Base-by-base conservation (phyloP, 2,113 vertebrate genomes). In the Halichoeres trimaculatus region DNA sequence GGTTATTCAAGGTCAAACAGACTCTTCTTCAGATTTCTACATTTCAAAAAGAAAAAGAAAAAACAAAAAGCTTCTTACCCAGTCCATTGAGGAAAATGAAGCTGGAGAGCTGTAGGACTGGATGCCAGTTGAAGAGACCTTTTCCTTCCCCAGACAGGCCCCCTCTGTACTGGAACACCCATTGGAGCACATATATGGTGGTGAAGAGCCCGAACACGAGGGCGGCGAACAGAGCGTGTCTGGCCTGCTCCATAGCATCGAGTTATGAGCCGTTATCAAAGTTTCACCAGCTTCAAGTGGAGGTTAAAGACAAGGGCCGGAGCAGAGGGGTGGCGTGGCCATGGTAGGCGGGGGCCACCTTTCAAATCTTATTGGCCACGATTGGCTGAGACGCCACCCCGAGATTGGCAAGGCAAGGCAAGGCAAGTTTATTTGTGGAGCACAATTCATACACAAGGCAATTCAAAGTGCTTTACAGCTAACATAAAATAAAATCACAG, bases 91-190 rank as follows among this genome's bases (percentile, higher is more conserved):
- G 85, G 88, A 97, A 95, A 82, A 99, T 86, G 86, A 98, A 96
- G 45, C 96, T 97, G 0, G 85, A 94, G 69, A 97, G 82, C 43
- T 87, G 17, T n/a, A 99, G 86, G 50, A 98, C 89, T 2, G 97
- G 98, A 78, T 99, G 98, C 97, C 97, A 99, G 93, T 99, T 99
- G 83, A 99, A 99, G 70, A 97, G 95, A 0, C 83, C 86, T 3
- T 0, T 84, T 67, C 95, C 96, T 65, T 99, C 93, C 97, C 98
- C 99, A 72, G 88, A 95, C n/a, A 99, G 89, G 8, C 97, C 98
- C 19, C 94, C 95, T 60, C 90, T 93, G 81, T 92, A 97, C 41
- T 94, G 80, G 14, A 96, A 88, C 20, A 95, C 94, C 97, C 98
- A 99, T 67, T 88, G 58, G 16, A 97, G 80, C 24, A 93, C 93